Evolutionary conservation across 1,140 invertebrate species (phyloP), one percentile per base, ranked within the genome.

Genomic region (Glossosoma conforme): DNA sequence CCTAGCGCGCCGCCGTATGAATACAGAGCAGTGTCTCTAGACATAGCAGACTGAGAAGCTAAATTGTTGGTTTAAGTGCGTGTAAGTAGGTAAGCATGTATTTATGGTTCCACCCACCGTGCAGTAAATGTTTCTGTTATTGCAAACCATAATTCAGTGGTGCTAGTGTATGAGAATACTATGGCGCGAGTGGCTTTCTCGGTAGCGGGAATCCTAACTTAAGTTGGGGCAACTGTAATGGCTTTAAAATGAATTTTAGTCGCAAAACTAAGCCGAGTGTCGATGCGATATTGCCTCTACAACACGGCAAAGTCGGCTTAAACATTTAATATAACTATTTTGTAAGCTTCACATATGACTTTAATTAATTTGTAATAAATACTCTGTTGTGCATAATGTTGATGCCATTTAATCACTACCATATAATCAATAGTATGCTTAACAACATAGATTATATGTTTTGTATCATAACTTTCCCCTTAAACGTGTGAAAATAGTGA

Each of bases 91-190:
- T 42, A 47, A 49, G 38, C 52, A 54, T 49, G 45, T 54, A 54
- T 54, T 54, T 54, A 54, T 49, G 52, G 52, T 54, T 54, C 49
- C 30, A 38, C 45, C 40, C 33, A 33, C 21, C 41, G 38, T 44
- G 52, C 52, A 54, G 45, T 54, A 49, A 54, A 54, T 54, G 52
- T 54, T 54, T 54, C 52, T 54, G 52, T 54, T 54, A 54, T 54
- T 54, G 52, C 37, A 42, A 54, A 47, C 52, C 40, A 54, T 54
- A 54, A 49, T 45, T 54, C 52, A 49, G 40, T 25, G 52, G 38
- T 17, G 22, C 36, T 17, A 38, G 36, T 38, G 36, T 38, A 15
- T 38, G 15, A 5, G 36, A 38, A 19, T 18, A 33, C 32, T n/a
- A 28, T 36, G 33, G 20, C 8, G 13, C 32, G 5, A 10, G 21